phyloP scores from a whole-genome alignment of 2,797 vertebrate genomes.

The Tamandua tetradactyla region DNA sequence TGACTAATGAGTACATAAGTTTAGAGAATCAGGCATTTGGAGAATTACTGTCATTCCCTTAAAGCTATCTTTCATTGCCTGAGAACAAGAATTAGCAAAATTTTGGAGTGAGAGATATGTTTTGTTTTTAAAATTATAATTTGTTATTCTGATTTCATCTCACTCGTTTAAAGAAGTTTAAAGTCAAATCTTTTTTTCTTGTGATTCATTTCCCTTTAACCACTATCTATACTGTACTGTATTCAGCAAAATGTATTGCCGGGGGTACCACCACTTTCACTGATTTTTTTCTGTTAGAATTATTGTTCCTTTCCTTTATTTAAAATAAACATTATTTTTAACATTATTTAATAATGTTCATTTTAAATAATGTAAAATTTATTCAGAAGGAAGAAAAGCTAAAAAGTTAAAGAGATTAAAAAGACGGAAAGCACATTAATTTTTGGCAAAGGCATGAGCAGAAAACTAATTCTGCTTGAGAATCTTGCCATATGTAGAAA shows the following conservation, averaged over 20 bases:
- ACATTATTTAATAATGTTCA: too few relatives aligned
- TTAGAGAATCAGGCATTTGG: neutral
- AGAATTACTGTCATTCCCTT: neutral
- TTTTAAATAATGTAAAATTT: conserved; percentile 28
- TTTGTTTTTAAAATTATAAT: neutral
- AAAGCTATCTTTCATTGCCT: neutral
- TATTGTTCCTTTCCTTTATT: conserved; percentile 20
- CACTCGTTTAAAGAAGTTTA: neutral
- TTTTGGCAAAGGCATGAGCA: neutral
- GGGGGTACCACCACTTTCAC: neutral
- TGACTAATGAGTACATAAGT: neutral
- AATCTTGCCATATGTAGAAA: neutral
- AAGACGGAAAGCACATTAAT: neutral
- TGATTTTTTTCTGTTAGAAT: conserved; percentile 35
- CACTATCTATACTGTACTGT: neutral
- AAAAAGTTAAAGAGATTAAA: too few relatives aligned
- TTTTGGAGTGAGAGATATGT: neutral
- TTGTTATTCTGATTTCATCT: neutral
- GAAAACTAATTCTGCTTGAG: neutral
- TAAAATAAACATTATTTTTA: too few relatives aligned
- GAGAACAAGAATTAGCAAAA: neutral
- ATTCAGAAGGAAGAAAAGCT: conserved; percentile 5
- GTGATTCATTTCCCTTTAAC: conserved; percentile 26
- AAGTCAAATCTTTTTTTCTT: neutral
- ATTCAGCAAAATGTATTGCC: neutral